These are phyloP conservation scores for Aphyosemion australe DNA, from an alignment of 2,113 vertebrate species.

Conservation along the genomic window DNA sequence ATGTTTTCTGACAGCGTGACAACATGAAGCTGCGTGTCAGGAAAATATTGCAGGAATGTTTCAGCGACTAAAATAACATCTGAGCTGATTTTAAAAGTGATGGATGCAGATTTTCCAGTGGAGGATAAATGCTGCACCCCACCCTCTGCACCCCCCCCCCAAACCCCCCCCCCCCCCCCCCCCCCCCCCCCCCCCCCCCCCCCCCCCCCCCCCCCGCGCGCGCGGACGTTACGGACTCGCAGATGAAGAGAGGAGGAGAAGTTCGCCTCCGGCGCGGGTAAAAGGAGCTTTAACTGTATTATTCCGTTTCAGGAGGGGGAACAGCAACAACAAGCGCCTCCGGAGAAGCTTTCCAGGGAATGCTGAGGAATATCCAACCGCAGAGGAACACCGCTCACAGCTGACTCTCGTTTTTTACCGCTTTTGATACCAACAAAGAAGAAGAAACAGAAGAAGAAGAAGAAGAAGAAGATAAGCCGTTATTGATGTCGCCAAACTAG, in stretches of 20 bases:
- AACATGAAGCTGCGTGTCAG: neutral
- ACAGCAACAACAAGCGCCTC: conserved; percentile 41
- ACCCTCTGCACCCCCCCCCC: conserved; percentile 52
- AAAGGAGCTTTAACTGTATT: conserved; percentile 48
- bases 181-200: conserved; percentile 62
- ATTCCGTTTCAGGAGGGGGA: conserved; percentile 41
- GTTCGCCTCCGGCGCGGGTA: conserved; percentile 63
- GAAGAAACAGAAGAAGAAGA: neutral
- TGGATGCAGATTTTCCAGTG: conserved; percentile 29
- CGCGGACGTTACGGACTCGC: conserved; percentile 20
- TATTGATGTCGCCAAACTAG: conserved; percentile 36
- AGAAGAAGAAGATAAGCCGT: neutral
- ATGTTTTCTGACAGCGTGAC: too few species aligned
- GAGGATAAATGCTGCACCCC: conserved; percentile 51
- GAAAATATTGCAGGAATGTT: conserved; percentile 30
- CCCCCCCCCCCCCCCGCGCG: conserved; percentile 30
- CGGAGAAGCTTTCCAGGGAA: conserved; percentile 55
- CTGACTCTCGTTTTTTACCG: conserved; percentile 11
- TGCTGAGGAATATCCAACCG: conserved; percentile 50
- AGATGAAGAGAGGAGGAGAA: conserved; percentile 66
- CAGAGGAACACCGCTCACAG: conserved; percentile 13
- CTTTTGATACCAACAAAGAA: neutral
- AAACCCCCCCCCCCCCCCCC: conserved; percentile 49
- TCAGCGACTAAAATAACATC: conserved; percentile 46
- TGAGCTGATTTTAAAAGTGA: conserved; percentile 25